Percentiles rank a stretch among this genome's conserved stretches.
phyloP scores from a whole-genome alignment of 2,113 vertebrate species.

The Elanus axillaris region DNA sequence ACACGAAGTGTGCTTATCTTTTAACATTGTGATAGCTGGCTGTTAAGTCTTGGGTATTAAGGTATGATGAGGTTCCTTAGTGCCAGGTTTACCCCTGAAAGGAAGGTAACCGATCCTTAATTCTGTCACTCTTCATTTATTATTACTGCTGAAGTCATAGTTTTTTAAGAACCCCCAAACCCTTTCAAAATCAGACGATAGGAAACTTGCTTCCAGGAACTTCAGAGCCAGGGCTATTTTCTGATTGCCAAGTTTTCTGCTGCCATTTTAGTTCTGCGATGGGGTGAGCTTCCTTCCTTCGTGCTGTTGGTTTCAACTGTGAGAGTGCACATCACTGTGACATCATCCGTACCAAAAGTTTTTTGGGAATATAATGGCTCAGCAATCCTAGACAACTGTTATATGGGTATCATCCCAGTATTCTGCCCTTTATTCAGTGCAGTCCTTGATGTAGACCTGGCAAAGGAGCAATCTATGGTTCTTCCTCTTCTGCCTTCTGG shows the following conservation, averaged over 20 bases:
- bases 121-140: background rate
- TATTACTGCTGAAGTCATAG: background rate
- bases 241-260: background rate
- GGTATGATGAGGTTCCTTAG: background rate
- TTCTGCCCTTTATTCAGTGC: background rate
- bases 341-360: background rate
- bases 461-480: background rate
- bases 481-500: background rate
- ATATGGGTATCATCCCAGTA: background rate
- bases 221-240: background rate
- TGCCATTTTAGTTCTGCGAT: background rate
- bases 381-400: background rate
- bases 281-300: background rate
- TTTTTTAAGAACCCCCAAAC: background rate
- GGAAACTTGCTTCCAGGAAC: background rate
- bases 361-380: background rate
- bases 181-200: background rate
- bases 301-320: background rate
- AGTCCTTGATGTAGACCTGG: background rate
- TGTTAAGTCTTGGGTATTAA: background rate
- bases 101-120: background rate
- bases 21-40: background rate
- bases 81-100: background rate
- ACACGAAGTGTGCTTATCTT: background rate
- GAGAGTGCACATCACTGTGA: fast-evolving